Evolutionary conservation across 2,888 invertebrate species (phyloP), one percentile per base, ranked within the genome.

Genomic region (Xylophagus ater): DNA sequence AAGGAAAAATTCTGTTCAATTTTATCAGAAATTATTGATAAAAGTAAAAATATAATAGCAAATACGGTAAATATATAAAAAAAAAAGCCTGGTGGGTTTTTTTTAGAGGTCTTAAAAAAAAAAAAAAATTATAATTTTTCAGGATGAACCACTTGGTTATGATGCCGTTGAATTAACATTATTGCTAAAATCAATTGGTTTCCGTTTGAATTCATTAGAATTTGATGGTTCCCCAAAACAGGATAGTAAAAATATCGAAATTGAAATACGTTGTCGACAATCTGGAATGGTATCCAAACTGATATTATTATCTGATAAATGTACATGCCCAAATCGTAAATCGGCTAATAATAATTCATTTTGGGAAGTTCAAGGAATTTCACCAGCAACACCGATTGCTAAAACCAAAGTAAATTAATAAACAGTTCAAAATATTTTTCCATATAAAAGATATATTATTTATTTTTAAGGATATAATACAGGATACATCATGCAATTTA

Each of bases 351-450:
- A 47, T 41, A 47, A 45, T 34, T 47, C 47, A 20, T 47, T 45
- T 45, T 47, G 47, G 47, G 47, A 47, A 28, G 37, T 47, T 23
- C 47, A 47, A 40, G 45, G 45, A 10, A 40, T 32, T 15, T 37
- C 43, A 20, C 41, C 46, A 17, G 32, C 40, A 17, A 38, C 38
- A n/a, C 43, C 42, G 8, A 14, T 30, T 17, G 25, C 35, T 4
- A 39, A 37, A 34, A 31, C 32, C 24, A 36, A 39, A 40, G 45
- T 42, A 35, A 28, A 25, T 15, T 6, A n/a, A 30, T 30, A 8
- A 30, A 14, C 7, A 30, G 4, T 30, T 30, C n/a, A 12, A 30
- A 30, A 30, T 7, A 30, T 8, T 10, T 17, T 17, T 18, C 9
- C 17, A 14, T 4, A 17, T 31, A 17, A 9, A 4, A 9, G 10